Evolutionary conservation across 2,113 vertebrate species (phyloP), one percentile per base, ranked within the genome.

Genomic region (Arvicanthis niloticus): DNA sequence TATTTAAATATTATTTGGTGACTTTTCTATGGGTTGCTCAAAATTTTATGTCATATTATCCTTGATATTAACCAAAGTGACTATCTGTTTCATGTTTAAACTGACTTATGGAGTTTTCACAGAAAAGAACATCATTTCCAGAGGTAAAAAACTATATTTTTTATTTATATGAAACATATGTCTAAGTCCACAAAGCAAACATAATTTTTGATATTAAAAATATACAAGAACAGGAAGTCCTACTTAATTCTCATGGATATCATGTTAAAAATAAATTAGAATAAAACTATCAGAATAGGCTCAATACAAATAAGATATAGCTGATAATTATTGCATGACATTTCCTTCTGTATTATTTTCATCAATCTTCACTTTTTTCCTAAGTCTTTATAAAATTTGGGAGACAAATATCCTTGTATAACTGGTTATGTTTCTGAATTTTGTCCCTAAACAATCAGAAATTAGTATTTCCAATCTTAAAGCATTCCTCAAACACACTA

Each of bases 181-280:
- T 37, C 21, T 90, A 73, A n/a, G 3, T 87, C 10, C 29, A 88
- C 16, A 82, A 5, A 29, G 81, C 7, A 60, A 4, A 53, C 11
- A 40, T 82, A 17, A 86, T 53, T 89, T 95, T 16, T 82, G 34
- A 73, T 29, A 34, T n/a, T 65, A 90, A 92, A 84, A 86, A 53
- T 70, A 80, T 29, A 88, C 10, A 48, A 91, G 37, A 96, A 89
- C 22, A 93, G 73, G 76, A 42, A 89, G 84, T 22, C 67, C 45
- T 78, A 76, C 24, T 67, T 96, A 15, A 26, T 67, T 96, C 51
- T 89, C 51, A 65, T 58, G 31, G 11, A 19, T 19, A 73, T 65
- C n/a, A 48, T 73, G 7, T 60, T 82, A 60, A 60, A 53, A 60
- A 58, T 58, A 84, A 82, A 60, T 81, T 56, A 48, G 92, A 91